Percentiles rank a stretch among this genome's conserved stretches.
phyloP scores from a whole-genome alignment of 2,797 vertebrate species.

The Dryobates pubescens region DNA sequence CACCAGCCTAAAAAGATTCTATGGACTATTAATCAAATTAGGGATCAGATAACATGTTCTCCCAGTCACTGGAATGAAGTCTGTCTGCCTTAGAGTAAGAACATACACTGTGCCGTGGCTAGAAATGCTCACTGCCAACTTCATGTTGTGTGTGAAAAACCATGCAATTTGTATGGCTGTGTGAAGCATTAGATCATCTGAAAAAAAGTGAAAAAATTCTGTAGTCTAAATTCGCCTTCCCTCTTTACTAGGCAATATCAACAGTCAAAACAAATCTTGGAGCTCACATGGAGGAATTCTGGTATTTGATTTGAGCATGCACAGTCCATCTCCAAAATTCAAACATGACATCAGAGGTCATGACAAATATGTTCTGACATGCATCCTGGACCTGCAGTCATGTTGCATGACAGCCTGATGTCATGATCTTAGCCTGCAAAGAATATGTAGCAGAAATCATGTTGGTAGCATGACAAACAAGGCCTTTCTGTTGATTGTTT shows the following conservation, averaged over 20 bases:
- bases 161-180: neutral
- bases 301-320: neutral
- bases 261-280: neutral
- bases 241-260: neutral
- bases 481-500: neutral
- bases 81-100: slow-evolving; percentile 21
- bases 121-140: neutral
- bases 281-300: slow-evolving; percentile 5
- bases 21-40: slow-evolving; percentile 30
- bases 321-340: neutral
- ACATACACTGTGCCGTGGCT: neutral
- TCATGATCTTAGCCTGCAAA: neutral
- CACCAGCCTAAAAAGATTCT: slow-evolving; percentile 15
- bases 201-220: neutral
- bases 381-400: neutral
- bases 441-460: neutral
- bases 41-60: slow-evolving; percentile 9
- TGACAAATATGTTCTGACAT: neutral
- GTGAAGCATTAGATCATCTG: neutral
- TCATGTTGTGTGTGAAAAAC: neutral
- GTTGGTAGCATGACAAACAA: neutral
- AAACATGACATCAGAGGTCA: neutral
- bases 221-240: neutral
- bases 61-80: neutral
- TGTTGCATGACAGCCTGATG: neutral